Conservation (phyloP, 2,113 vertebrate genomes). For the Ploceus nigricollis region DNA sequence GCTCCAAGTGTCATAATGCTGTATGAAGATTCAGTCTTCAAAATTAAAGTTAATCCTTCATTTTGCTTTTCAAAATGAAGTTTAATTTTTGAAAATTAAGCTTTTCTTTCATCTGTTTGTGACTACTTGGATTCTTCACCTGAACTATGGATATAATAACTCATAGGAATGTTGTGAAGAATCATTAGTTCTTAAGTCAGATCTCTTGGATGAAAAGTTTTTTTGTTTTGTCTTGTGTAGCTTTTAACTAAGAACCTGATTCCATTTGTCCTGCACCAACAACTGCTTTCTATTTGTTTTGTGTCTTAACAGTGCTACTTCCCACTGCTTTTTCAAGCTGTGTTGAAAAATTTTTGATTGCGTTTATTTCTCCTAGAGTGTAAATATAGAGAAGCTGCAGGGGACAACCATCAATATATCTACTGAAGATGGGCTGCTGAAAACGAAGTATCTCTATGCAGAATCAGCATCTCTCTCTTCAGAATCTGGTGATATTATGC, state of each 20-base stretch:
- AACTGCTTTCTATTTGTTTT: neutral
- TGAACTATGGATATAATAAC: neutral
- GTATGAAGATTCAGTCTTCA: neutral
- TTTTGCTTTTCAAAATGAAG: neutral
- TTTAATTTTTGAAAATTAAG: neutral
- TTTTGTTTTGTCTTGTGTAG: neutral
- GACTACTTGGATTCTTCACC: neutral
- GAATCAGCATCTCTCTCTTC: conserved; percentile 84
- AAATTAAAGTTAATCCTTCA: neutral
- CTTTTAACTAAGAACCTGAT: neutral
- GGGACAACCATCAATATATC: conserved; percentile 86
- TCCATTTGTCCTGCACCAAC: neutral
- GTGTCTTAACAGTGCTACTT: neutral
- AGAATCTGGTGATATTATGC: conserved; percentile 79
- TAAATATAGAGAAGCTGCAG: conserved; percentile 89
- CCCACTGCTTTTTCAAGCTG: neutral
- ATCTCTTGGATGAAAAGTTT: neutral
- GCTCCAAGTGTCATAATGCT: neutral
- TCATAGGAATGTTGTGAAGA: neutral
- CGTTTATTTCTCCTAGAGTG: conserved; percentile 74
- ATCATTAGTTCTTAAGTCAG: neutral
- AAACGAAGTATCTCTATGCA: conserved; percentile 88
- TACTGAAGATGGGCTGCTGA: conserved; percentile 84
- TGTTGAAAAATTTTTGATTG: conserved; percentile 9
- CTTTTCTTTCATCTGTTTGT: neutral